A percentile compares a stretch with the other conserved stretches of the same genome.
Evolutionary conservation across 1,140 invertebrate genomes (phyloP).

Genomic region (Cyclina sinensis): DNA sequence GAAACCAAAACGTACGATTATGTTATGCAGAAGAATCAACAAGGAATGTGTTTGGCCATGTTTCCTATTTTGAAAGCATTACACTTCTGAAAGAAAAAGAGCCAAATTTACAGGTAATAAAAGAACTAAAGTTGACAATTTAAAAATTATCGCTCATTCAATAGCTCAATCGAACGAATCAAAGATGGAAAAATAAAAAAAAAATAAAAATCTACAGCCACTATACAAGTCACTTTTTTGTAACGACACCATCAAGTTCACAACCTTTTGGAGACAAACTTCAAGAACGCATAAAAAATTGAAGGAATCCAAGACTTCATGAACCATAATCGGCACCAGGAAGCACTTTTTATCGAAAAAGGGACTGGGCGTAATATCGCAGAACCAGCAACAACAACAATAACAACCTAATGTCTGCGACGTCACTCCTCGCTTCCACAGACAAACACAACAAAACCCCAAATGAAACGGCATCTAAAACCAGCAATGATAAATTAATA

Average conservation of each 20-base stretch:
- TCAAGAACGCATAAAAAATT: slow-evolving; percentile 14
- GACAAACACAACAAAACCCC: too few relatives aligned
- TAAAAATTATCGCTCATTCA: neutral
- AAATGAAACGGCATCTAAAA: too few relatives aligned
- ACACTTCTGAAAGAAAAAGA: neutral
- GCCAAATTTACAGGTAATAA: neutral
- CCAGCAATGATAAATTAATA: neutral
- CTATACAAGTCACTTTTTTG: neutral
- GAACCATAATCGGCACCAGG: neutral
- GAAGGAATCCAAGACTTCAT: neutral
- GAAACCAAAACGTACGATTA: neutral
- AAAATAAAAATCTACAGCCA: neutral
- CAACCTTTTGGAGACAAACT: slow-evolving; percentile 16
- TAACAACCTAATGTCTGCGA: too few relatives aligned
- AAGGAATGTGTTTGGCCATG: neutral
- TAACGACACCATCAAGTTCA: neutral
- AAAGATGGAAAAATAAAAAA: neutral
- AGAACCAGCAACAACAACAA: too few relatives aligned
- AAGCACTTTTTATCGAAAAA: slow-evolving; percentile 2
- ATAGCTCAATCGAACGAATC: neutral
- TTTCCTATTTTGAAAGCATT: neutral
- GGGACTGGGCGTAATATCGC: too few relatives aligned
- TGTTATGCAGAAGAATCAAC: slow-evolving; percentile 4
- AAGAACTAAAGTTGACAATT: neutral
- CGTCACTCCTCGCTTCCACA: too few relatives aligned